Base-by-base conservation (phyloP, 2,888 invertebrate genomes). In the Dendrolimus pini region DNA sequence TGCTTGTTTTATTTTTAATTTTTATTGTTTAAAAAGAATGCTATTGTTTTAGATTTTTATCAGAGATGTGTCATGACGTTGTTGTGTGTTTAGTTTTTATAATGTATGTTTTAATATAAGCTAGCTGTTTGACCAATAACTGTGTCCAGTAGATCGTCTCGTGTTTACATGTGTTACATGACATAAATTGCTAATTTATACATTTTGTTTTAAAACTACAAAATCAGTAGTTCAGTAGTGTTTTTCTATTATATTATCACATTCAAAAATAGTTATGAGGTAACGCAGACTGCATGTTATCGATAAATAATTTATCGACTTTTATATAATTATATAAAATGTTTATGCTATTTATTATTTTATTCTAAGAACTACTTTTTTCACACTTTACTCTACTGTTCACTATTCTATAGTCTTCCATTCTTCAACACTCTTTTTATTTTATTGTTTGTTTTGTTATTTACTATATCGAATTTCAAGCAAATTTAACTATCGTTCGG, bases 401-500 rank as follows among this genome's bases (percentile, higher is more conserved):
- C 67, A 69, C 69, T 69, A 66, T 65, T 71, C 55, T 69, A 62
- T 41, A 13, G 70, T 78, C 78, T 80, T 82, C 82, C 77, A 76
- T 62, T 64, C 63, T 67, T 63, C 64, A 64, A 69, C 65, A 68
- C 58, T 60, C 62, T 59, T 63, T 62, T 62, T 63, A 61, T 69
- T 64, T 67, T 65, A 68, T 63, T 67, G 60, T 68, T 74, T 62
- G 59, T 69, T 65, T 71, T 62, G 60, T 54, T 47, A 58, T 13
- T 9, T 53, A 54, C 52, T 52, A 41, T 18, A 52, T 56, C 52
- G 54, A 56, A 56, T 54, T 41, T 82, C 89, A 89, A 90, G 89
- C 89, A 90, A 89, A 89, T 90, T 90, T 89, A 89, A 85, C 75
- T 87, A 87, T 89, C 83, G 67, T 66, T 74, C 69, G 64, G 73